These are phyloP conservation scores for Archilochus colubris DNA, from an alignment of 2,113 vertebrate genomes.

Conservation along the genomic window DNA sequence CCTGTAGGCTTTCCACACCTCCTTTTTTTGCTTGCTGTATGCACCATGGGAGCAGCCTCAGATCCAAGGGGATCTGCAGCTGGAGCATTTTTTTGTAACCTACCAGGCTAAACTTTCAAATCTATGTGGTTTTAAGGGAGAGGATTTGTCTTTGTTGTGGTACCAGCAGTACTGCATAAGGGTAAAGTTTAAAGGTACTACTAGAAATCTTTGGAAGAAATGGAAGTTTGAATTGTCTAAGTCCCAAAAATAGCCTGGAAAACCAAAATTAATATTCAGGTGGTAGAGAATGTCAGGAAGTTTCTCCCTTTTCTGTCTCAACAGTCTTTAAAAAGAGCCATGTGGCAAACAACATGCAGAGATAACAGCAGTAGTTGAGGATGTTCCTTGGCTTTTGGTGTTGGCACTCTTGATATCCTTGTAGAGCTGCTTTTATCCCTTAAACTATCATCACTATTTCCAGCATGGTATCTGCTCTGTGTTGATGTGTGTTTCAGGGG, in stretches of 20 bases:
- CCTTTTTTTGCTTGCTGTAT: neutral
- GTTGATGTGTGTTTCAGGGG: neutral
- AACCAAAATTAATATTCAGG: neutral
- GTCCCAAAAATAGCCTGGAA: neutral
- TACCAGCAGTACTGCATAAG: neutral
- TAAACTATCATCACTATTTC: neutral
- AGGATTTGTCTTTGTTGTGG: neutral
- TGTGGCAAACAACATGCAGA: neutral
- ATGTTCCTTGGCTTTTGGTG: neutral
- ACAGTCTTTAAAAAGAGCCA: neutral
- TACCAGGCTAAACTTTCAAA: neutral
- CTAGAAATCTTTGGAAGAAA: neutral
- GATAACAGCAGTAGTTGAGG: neutral
- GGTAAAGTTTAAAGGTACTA: neutral
- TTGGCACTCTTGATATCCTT: neutral
- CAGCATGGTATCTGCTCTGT: neutral
- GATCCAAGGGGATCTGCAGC: neutral
- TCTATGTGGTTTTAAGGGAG: neutral
- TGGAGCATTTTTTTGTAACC: too few relatives aligned
- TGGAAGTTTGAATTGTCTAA: neutral
- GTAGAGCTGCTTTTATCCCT: neutral
- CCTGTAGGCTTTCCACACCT: neutral
- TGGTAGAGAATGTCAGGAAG: neutral
- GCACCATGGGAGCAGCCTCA: neutral
- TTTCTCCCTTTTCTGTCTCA: neutral